phyloP scores from a whole-genome alignment of 2,797 vertebrate species.

The Scolopax bukidnonensis region DNA sequence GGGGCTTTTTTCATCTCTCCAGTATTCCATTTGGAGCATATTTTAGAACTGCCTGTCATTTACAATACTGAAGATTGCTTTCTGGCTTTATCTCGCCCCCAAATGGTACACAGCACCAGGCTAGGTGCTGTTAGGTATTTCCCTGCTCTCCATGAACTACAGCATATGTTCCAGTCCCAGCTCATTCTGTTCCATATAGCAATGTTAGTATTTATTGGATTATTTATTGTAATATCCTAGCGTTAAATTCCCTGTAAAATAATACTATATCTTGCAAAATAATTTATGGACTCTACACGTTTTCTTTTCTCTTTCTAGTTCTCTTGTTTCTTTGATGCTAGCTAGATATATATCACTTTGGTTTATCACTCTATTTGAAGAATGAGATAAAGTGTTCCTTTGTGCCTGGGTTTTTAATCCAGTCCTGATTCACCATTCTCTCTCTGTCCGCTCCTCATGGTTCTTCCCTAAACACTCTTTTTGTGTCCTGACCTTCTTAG shows the following conservation, averaged over 20 bases:
- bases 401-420: background rate
- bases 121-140: background rate
- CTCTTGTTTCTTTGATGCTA: background rate
- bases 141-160: background rate
- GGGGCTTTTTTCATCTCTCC: background rate
- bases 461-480: background rate
- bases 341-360: background rate
- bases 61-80: background rate
- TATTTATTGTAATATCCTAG: background rate
- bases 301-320: background rate
- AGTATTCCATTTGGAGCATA: background rate
- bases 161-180: background rate
- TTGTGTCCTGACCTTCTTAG: background rate
- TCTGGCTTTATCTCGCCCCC: background rate
- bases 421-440: background rate
- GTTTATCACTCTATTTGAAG: background rate
- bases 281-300: background rate
- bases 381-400: background rate
- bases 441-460: background rate
- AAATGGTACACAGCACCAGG: background rate
- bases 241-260: background rate
- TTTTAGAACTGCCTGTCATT: conserved; percentile 25
- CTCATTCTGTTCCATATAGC: background rate
- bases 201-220: background rate
- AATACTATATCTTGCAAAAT: background rate